phyloP scores from a whole-genome alignment of 2,888 invertebrate genomes.

The Leptinotarsa peninsularis region DNA sequence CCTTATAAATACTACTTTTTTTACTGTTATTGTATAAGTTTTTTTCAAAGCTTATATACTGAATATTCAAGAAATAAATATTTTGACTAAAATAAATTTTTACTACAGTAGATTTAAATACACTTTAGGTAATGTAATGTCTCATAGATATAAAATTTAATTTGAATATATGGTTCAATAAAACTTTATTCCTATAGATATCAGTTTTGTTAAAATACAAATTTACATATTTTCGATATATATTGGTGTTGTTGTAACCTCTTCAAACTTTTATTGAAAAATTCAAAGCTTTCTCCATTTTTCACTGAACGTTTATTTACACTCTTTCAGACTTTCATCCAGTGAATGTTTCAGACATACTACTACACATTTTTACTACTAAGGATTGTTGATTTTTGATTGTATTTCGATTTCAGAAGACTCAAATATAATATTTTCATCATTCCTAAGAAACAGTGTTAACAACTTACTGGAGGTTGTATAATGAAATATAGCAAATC shows the following conservation, averaged over 20 bases:
- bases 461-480: constrained; percentile 26
- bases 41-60: constrained; percentile 56
- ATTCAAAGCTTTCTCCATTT: constrained; percentile 30
- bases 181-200: constrained; percentile 55
- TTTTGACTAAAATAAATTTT: constrained; percentile 56
- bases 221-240: constrained; percentile 61
- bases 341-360: constrained; percentile 45
- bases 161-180: constrained; percentile 58
- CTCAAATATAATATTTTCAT: background rate
- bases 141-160: constrained; percentile 61
- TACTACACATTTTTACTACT: constrained; percentile 50
- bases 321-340: constrained; percentile 50
- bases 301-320: constrained; percentile 49
- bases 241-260: constrained; percentile 57
- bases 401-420: constrained; percentile 49
- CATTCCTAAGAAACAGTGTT: constrained; percentile 29
- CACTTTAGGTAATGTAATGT: constrained; percentile 57
- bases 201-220: constrained; percentile 58
- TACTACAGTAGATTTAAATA: constrained; percentile 60
- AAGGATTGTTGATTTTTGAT: constrained; percentile 59
- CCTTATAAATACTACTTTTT: constrained; percentile 58
- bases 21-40: constrained; percentile 52
- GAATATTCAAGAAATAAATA: constrained; percentile 53
- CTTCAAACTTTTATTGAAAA: constrained; percentile 36
- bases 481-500: constrained; percentile 3